Percentiles rank a stretch among this genome's conserved stretches.
These are phyloP conservation scores for Ecliptopera silaceata DNA, from an alignment of 2,888 invertebrate genomes.

Conservation along the genomic window DNA sequence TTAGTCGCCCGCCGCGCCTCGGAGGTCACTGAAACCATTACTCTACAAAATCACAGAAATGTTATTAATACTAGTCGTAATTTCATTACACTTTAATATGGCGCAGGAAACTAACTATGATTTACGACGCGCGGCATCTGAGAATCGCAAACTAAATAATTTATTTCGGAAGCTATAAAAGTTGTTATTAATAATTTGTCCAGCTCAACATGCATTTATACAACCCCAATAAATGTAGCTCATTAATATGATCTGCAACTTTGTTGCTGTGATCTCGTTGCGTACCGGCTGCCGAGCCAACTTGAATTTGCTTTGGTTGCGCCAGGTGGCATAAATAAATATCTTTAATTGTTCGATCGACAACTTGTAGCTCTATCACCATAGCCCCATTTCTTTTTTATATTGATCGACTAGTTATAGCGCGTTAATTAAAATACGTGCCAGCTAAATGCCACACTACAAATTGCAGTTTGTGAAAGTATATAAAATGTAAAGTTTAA, in stretches of 20 bases:
- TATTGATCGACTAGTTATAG: no score
- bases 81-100: slow-evolving; percentile 26
- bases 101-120: slow-evolving; percentile 43
- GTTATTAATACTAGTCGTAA: slow-evolving; percentile 26
- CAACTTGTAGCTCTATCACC: not conserved
- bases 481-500: slow-evolving; percentile 24
- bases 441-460: not conserved
- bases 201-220: slow-evolving; percentile 31
- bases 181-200: slow-evolving; percentile 45
- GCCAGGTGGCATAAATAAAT: not conserved
- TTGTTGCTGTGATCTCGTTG: slow-evolving; percentile 20
- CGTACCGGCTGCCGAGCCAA: slow-evolving; percentile 2
- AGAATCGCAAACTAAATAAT: slow-evolving; percentile 42
- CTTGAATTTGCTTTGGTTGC: slow-evolving; percentile 4
- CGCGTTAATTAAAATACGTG: no score
- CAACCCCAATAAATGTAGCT: slow-evolving; percentile 39
- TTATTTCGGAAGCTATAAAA: slow-evolving; percentile 52
- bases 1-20: not conserved
- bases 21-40: not conserved
- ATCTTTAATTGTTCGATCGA: no score
- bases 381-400: no score
- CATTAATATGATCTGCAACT: slow-evolving; percentile 31
- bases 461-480: slow-evolving; percentile 5
- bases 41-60: slow-evolving; percentile 17
- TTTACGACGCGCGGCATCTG: slow-evolving; percentile 46